These are phyloP conservation scores for Euplexia lucipara DNA, from an alignment of 2,888 invertebrate species.

Conservation along the genomic window DNA sequence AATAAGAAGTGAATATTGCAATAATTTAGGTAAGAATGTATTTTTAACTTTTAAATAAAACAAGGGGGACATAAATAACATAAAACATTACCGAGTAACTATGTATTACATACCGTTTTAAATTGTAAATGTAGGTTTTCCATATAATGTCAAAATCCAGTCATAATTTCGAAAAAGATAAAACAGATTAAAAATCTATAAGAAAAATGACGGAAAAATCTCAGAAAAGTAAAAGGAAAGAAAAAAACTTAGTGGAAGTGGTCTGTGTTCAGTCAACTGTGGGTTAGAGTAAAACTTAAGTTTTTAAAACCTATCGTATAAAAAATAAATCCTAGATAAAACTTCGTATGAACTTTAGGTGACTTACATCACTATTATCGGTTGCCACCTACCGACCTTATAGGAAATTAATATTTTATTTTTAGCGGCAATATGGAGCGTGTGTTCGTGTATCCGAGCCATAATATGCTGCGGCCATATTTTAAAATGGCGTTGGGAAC, in stretches of 20 bases:
- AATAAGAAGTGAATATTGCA: no score
- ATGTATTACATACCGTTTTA: accelerated
- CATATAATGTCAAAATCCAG: background rate
- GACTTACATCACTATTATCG: slow-evolving; percentile 68
- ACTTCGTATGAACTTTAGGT: slow-evolving; percentile 64
- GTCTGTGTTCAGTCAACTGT: slow-evolving; percentile 19
- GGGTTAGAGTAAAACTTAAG: slow-evolving; percentile 23
- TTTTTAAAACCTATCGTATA: slow-evolving; percentile 43
- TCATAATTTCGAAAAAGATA: background rate
- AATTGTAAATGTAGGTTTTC: background rate
- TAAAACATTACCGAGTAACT: background rate
- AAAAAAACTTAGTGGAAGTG: slow-evolving; percentile 11
- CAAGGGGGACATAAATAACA: no score
- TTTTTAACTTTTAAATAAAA: no score
- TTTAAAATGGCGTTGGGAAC: slow-evolving; percentile 82
- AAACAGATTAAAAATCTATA: background rate
- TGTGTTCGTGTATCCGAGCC: slow-evolving; percentile 80
- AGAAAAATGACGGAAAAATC: slow-evolving; percentile 5
- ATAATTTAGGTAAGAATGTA: no score
- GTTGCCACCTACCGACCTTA: slow-evolving; percentile 79
- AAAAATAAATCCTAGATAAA: slow-evolving; percentile 60
- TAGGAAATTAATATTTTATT: slow-evolving; percentile 88
- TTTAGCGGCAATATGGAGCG: slow-evolving; percentile 78
- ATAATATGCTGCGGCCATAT: slow-evolving; percentile 81
- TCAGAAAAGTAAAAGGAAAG: background rate